phyloP scores from a whole-genome alignment of 2,888 invertebrate genomes.

The Rhingia campestris region DNA sequence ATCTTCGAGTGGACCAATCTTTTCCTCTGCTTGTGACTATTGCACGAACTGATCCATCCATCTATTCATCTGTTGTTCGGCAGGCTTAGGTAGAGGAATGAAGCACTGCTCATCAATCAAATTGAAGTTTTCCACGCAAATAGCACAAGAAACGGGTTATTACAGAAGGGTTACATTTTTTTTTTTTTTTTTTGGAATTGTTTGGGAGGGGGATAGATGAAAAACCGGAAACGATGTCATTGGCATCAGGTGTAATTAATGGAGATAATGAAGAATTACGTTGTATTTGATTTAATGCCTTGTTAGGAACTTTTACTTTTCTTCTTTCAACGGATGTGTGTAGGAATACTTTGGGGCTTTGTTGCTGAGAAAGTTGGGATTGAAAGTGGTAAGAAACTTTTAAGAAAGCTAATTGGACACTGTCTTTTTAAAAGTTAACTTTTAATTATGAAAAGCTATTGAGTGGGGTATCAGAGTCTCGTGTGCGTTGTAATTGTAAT shows the following conservation, averaged over 20 bases:
- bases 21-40: conserved; percentile 36
- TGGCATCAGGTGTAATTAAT: conserved; percentile 60
- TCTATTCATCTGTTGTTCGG: not conserved
- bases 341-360: no score
- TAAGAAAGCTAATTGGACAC: no score
- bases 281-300: not conserved
- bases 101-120: conserved; percentile 60
- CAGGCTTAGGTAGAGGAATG: conserved; percentile 8
- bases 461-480: no score
- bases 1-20: conserved; percentile 29
- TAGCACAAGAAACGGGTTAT: not conserved
- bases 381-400: not conserved
- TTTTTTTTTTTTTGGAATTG: conserved; percentile 4
- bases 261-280: conserved; percentile 48
- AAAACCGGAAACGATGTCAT: conserved; percentile 16
- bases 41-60: conserved; percentile 51
- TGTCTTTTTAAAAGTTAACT: no score
- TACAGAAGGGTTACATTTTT: not conserved
- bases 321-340: not conserved
- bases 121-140: conserved; percentile 45
- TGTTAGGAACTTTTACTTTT: conserved; percentile 13
- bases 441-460: no score
- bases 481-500: no score
- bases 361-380: not conserved
- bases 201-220: not conserved